Percentiles rank a stretch among this genome's conserved stretches.
Evolutionary conservation across 2,888 invertebrate species (phyloP).

Genomic region (Xestia sexstrigata): DNA sequence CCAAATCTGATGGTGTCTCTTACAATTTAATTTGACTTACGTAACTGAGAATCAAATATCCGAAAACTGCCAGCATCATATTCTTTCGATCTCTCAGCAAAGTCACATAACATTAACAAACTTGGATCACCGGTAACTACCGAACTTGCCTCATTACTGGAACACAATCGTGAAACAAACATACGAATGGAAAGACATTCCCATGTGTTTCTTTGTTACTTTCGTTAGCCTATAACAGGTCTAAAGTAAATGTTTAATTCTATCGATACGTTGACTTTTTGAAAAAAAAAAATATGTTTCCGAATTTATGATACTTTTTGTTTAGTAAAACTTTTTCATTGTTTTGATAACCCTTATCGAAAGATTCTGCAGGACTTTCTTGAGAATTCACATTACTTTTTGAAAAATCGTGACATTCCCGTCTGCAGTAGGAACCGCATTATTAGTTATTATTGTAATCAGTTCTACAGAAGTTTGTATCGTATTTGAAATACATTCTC

Average conservation of each 20-base stretch:
- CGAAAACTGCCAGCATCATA: neutral
- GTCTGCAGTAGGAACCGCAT: too few relatives aligned
- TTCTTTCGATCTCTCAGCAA: neutral
- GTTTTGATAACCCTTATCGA: neutral
- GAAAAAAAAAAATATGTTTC: too few relatives aligned
- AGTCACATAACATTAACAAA: neutral
- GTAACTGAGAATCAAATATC: neutral
- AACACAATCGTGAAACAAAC: conserved; percentile 27
- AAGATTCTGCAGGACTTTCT: neutral
- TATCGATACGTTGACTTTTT: too few relatives aligned
- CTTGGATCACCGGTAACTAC: conserved; percentile 22
- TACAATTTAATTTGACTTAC: neutral
- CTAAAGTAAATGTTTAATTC: neutral
- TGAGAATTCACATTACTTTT: neutral
- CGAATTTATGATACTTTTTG: too few relatives aligned
- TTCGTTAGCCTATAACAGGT: neutral
- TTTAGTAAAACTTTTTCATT: neutral
- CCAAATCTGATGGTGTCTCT: neutral
- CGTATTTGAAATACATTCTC: neutral
- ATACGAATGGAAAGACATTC: conserved; percentile 12
- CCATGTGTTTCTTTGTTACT: neutral
- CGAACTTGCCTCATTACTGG: conserved; percentile 43
- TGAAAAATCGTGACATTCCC: neutral
- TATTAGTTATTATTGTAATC: too few relatives aligned
- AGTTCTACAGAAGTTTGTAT: neutral